phyloP scores from a whole-genome alignment of 2,797 vertebrate species.

The Eulemur coronatus region DNA sequence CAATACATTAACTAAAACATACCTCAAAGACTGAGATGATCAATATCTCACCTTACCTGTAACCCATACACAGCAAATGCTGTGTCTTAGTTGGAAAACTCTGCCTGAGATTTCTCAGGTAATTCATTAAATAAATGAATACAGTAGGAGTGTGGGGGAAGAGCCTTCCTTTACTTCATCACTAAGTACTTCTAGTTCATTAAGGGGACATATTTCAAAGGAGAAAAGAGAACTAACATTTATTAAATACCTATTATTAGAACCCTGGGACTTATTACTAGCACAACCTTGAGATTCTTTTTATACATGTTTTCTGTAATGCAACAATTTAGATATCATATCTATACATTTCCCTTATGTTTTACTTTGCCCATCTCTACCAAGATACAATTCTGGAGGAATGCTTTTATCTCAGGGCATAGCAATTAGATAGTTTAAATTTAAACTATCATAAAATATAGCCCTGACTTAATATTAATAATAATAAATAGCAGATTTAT shows the following conservation, averaged over 20 bases:
- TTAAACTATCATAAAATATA: neutral
- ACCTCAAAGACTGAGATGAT: neutral
- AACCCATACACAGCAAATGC: neutral
- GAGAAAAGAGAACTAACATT: neutral
- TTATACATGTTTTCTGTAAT: neutral
- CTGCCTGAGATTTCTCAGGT: neutral
- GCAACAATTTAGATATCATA: neutral
- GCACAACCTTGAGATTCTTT: neutral
- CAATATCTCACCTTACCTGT: neutral
- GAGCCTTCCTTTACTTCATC: neutral
- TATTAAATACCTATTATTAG: conserved; percentile 27
- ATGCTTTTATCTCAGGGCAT: neutral
- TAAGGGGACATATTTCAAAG: conserved; percentile 54
- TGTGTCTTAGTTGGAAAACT: neutral
- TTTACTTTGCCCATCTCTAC: neutral
- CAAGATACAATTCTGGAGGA: neutral
- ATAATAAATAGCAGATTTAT: neutral
- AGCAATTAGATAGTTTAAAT: neutral
- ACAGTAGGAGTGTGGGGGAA: neutral
- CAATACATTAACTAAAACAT: neutral
- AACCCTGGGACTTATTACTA: neutral
- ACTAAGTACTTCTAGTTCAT: conserved; percentile 54
- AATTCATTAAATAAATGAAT: conserved; percentile 27
- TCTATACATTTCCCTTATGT: neutral
- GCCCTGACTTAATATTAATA: neutral